phyloP scores from a whole-genome alignment of 35 echinoderm and acorn worm genomes.

The Apostichopus parvimensis region DNA sequence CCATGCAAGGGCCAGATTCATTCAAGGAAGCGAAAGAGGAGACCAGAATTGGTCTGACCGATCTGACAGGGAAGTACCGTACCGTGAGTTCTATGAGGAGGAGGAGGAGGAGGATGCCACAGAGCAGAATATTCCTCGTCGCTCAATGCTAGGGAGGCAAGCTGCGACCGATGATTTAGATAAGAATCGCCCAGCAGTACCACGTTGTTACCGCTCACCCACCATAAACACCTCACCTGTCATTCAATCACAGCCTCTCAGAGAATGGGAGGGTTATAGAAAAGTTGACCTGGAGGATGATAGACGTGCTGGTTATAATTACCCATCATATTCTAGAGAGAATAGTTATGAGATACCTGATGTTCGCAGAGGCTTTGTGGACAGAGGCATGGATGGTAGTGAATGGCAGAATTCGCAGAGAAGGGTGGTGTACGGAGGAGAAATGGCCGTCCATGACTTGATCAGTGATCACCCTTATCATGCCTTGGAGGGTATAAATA shows the following conservation, averaged over 20 bases:
- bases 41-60: not conserved
- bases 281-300: not conserved
- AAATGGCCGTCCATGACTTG: not conserved
- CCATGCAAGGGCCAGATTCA: not conserved
- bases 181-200: no score
- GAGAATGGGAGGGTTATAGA: no score
- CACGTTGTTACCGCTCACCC: no score
- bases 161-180: no score
- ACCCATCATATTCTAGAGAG: not conserved
- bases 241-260: not conserved
- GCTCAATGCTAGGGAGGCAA: no score
- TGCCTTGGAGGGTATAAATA: not conserved
- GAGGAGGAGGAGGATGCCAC: no score
- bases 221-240: not conserved
- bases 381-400: not conserved
- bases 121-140: no score
- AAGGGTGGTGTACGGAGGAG: not conserved
- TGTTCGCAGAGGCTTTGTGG: not conserved
- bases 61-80: not conserved
- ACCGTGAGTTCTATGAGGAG: not conserved
- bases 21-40: not conserved
- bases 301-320: not conserved
- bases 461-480: not conserved
- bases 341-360: not conserved
- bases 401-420: not conserved